Base-by-base conservation (phyloP, 1,140 invertebrate species). In the roundworm (Caenorhabditis elegans) region DNA sequence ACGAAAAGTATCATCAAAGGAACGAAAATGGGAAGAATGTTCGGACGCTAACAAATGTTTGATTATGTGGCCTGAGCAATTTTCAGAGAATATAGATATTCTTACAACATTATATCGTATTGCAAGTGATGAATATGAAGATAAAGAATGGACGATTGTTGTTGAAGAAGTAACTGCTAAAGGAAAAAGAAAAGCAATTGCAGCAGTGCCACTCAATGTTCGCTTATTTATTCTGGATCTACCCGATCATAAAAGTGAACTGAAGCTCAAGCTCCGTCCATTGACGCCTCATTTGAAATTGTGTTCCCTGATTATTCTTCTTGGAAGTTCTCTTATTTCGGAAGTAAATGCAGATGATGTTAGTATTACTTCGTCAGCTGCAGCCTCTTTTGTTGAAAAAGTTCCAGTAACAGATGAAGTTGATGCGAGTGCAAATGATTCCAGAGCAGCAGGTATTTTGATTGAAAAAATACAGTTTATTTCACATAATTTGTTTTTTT, bases 71-170 rank as follows among this genome's bases (percentile, higher is more conserved):
- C 87, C 87, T 3, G 85, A 88, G 17, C 80, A 51, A 28, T 36
- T 70, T n/a, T 26, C 82, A 22, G 87, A 88, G 46, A 34, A 82
- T 17, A 26, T 88, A 0, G 55, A 86, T 39, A 49, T 88, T 8
- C n/a, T 80, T 2, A 88, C 87, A 15, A 88, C 87, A 4, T 65
- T 88, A 4, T 88, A 88, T 75, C 84, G 79, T 28, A 85, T 84
- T 77, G 70, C 65, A n/a, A 51, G 79, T 46, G 85, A 86, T 19
- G 86, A 80, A 51, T 88, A 75, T 77, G 87, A 88, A 24, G 85
- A 88, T 82, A 88, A 88, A 82, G 87, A 88, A 82, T 88, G 87
- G 87, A 88, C 87, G 24, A 70, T 88, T 11, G 84, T 88, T 5
- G 83, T 88, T 4, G 87, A 88, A 75, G 86, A 87, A 76, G 39